phyloP scores from a whole-genome alignment of 2,888 invertebrate species.

The Phortica magna region DNA sequence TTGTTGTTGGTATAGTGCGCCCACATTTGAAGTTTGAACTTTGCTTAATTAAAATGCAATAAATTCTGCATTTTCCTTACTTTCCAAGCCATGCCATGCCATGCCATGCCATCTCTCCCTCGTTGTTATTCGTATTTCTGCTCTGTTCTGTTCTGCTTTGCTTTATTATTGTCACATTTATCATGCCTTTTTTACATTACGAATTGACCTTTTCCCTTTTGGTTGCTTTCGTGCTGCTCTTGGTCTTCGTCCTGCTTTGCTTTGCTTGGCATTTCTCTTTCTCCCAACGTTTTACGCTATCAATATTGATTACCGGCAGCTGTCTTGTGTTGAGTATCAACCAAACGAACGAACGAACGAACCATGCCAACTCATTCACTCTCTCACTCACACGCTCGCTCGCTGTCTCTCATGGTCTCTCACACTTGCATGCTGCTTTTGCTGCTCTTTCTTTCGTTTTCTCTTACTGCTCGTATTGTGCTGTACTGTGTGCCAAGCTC shows the following conservation, averaged over 20 bases:
- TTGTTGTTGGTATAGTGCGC: neutral
- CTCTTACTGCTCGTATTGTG: constrained; percentile 34
- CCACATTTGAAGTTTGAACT: constrained; percentile 25
- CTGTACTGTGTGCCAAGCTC: neutral
- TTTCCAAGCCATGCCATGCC: too few relatives aligned
- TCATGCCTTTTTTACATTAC: constrained; percentile 19
- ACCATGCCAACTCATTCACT: constrained; percentile 1
- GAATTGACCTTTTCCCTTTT: constrained; percentile 60
- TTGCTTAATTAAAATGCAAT: constrained; percentile 56
- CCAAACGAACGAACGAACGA: neutral
- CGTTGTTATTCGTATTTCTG: neutral
- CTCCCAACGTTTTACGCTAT: constrained; percentile 56
- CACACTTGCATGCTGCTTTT: constrained; percentile 56
- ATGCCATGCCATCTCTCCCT: too few relatives aligned
- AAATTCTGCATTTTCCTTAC: constrained; percentile 38
- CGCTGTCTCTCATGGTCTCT: constrained; percentile 25
- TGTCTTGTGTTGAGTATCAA: constrained; percentile 50
- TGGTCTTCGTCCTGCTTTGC: constrained; percentile 20
- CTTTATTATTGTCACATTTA: constrained; percentile 44
- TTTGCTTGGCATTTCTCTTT: constrained; percentile 5
- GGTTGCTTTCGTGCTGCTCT: constrained; percentile 34
- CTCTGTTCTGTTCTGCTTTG: constrained; percentile 42
- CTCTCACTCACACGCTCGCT: constrained; percentile 33
- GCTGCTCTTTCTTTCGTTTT: constrained; percentile 47
- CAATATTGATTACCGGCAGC: constrained; percentile 72